Percentiles rank a stretch among this genome's conserved stretches.
Evolutionary conservation across 2,113 vertebrate genomes (phyloP).

Genomic region (Dendropsophus ebraccatus): DNA sequence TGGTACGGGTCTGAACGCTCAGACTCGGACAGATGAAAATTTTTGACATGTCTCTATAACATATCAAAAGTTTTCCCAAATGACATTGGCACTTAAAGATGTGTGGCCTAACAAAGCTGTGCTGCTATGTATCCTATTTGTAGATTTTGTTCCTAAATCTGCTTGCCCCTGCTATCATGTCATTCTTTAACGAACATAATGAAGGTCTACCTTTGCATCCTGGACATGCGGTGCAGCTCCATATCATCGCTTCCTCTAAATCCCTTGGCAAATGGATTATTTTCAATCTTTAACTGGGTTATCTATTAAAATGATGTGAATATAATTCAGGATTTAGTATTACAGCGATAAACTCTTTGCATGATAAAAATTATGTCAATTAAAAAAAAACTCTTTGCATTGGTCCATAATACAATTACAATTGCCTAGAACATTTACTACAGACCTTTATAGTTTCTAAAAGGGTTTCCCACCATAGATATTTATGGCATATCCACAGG

Average conservation of each 20-base stretch:
- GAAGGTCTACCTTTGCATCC: conserved; percentile 84
- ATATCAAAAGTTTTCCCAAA: no score
- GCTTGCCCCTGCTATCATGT: neutral
- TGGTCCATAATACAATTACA: no score
- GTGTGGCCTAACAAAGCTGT: no score
- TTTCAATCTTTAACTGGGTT: conserved; percentile 98
- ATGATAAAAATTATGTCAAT: no score
- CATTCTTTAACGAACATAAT: neutral
- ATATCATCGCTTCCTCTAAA: conserved; percentile 97
- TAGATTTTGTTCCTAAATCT: neutral
- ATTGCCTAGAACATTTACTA: no score
- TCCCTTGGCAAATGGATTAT: conserved; percentile 98
- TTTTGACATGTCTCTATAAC: no score
- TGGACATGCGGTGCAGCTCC: conserved; percentile 88
- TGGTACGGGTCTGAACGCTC: no score
- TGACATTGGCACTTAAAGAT: neutral
- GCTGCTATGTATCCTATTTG: no score
- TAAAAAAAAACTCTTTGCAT: no score
- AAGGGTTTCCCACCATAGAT: neutral
- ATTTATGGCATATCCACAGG: neutral
- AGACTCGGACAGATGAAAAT: no score
- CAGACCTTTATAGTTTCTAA: no score
- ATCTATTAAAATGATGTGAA: conserved; percentile 67
- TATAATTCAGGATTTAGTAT: conserved; percentile 5
- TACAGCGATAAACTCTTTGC: neutral